Base-by-base conservation (phyloP, 2,113 vertebrate species). In the pig (Sus scrofa) region DNA sequence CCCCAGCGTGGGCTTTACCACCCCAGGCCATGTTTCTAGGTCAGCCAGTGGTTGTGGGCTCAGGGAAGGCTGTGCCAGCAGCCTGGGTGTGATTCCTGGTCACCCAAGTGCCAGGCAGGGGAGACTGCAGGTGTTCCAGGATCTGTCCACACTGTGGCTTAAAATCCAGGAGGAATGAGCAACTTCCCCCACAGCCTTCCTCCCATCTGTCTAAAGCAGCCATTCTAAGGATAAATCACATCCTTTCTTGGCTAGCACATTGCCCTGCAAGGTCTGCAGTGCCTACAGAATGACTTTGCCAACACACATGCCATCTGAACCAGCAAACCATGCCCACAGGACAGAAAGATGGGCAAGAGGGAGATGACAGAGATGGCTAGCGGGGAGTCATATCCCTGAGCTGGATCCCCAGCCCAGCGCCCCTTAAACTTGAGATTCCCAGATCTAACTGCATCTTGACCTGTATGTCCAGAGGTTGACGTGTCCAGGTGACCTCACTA, bases 21-120 rank as follows among this genome's bases (percentile, higher is more conserved):
- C 37, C 3, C 0, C 0, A 15, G 26, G 15, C 13, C 22, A 12
- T 50, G 18, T 62, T 65, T 89, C 87, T 54, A 60, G n/a, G 44
- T 50, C 79, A 30, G 8, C 3, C 3, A 2, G 0, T 74, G n/a
- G 24, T 52, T 27, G 34, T 20, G 26, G n/a, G 24, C 58, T 52
- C 44, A n/a, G 19, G 3, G 26, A 14, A 86, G 37, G 10, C 27
- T 67, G 16, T 86, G 30, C 4, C 10, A 26, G 37, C 39, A 65
- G 30, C 34, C 26, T 0, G 10, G 14, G 3, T 0, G 0, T 63
- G 39, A 67, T 7, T 67, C 32, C 63, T 34, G 15, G 52, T 0
- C 6, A 68, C 12, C 7, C 3, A 34, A n/a, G 44, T 6, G 5
- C 37, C 26, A 32, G 32, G 52, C 16, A 63, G 2, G 27, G 44